Evolutionary conservation across 2,113 vertebrate species (phyloP).

Genomic region (Brevimyrus niger): DNA sequence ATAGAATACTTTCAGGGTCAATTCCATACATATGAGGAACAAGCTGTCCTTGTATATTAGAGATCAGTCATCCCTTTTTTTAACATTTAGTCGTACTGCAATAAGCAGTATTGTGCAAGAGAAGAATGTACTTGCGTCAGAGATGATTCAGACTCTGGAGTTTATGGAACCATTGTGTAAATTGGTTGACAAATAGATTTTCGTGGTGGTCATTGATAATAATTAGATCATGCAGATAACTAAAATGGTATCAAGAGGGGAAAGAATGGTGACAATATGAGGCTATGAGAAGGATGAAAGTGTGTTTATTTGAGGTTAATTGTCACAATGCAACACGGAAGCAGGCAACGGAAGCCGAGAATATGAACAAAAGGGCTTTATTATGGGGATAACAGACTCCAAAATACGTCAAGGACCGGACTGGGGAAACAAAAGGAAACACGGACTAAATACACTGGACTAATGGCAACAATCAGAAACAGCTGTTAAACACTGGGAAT

Average conservation of each 20-base stretch:
- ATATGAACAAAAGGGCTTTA: too few relatives aligned
- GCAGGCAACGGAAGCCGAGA: too few relatives aligned
- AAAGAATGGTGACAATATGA: background rate
- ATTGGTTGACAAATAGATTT: background rate
- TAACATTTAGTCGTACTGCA: background rate
- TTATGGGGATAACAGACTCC: too few relatives aligned
- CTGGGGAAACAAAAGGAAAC: too few relatives aligned
- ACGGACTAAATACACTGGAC: too few relatives aligned
- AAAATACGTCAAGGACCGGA: too few relatives aligned
- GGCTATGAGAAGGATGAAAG: background rate
- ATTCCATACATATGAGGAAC: background rate
- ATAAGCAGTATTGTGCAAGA: background rate
- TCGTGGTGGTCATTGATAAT: background rate
- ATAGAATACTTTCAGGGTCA: background rate
- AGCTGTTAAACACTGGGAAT: too few relatives aligned
- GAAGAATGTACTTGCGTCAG: slow-evolving; percentile 7
- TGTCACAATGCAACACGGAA: too few relatives aligned
- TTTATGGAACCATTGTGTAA: slow-evolving; percentile 5
- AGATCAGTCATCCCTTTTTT: background rate
- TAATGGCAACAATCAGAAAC: too few relatives aligned
- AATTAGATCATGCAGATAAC: background rate
- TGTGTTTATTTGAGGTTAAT: background rate
- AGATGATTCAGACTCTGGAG: slow-evolving; percentile 13
- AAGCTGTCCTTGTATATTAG: background rate
- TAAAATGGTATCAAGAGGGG: background rate